Percentiles rank a stretch among this genome's conserved stretches.
Evolutionary conservation across 2,888 invertebrate species (phyloP).

Genomic region (Eupithecia pulchellata): DNA sequence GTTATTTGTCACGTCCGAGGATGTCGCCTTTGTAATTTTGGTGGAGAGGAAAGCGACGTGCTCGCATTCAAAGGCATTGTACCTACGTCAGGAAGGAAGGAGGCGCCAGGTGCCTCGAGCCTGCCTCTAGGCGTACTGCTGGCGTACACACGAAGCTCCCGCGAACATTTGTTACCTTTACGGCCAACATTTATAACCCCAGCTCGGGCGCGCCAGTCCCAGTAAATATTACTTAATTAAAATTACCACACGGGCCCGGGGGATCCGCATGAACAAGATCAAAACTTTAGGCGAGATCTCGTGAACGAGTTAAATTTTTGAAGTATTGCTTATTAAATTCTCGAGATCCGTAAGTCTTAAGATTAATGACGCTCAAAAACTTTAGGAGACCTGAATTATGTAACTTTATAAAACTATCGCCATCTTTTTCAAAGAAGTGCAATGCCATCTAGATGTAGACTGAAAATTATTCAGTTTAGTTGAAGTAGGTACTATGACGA

Average conservation of each 20-base stretch:
- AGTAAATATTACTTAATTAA: slow-evolving; percentile 82
- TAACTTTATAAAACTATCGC: slow-evolving; percentile 6
- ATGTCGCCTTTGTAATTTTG: slow-evolving; percentile 50
- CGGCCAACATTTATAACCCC: slow-evolving; percentile 74
- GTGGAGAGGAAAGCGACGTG: slow-evolving; percentile 49
- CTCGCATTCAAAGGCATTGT: slow-evolving; percentile 58
- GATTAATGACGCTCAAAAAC: not conserved
- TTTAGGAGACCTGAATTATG: not conserved
- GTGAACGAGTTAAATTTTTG: slow-evolving; percentile 42
- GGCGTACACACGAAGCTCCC: slow-evolving; percentile 44
- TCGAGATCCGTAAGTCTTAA: not conserved
- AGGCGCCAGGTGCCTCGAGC: slow-evolving; percentile 69
- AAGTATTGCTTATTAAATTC: slow-evolving; percentile 19
- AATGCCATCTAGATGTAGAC: not conserved
- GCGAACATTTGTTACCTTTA: slow-evolving; percentile 76
- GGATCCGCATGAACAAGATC: slow-evolving; percentile 63
- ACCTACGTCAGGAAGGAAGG: slow-evolving; percentile 68
- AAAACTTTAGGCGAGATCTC: slow-evolving; percentile 61
- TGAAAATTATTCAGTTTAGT: not conserved
- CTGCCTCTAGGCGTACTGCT: slow-evolving; percentile 53
- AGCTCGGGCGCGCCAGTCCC: slow-evolving; percentile 64
- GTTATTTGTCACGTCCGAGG: slow-evolving; percentile 49
- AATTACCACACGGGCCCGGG: slow-evolving; percentile 74
- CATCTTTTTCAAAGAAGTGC: not conserved
- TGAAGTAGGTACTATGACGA: not conserved